Evolutionary conservation across 2,888 invertebrate genomes (phyloP).

Genomic region (Sinopyrophorus schimmeli): DNA sequence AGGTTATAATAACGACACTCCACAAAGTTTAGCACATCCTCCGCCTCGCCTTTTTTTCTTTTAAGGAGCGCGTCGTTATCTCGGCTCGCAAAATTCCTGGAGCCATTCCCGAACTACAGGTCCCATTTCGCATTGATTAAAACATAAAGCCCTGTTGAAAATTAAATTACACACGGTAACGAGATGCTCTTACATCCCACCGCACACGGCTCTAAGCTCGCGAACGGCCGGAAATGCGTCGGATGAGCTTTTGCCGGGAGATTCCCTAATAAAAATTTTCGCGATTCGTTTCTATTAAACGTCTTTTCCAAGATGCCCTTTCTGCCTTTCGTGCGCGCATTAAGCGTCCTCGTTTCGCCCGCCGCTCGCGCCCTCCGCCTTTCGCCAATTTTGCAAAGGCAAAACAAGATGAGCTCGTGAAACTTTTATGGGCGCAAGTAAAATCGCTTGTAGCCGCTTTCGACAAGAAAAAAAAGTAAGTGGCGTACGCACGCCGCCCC

Average conservation of each 20-base stretch:
- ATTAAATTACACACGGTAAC: conserved; percentile 45
- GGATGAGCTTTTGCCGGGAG: conserved; percentile 9
- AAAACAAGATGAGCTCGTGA: too few species aligned
- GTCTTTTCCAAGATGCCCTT: too few species aligned
- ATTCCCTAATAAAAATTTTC: conserved; percentile 12
- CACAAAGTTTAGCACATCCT: conserved; percentile 19
- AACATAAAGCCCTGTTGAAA: conserved; percentile 46
- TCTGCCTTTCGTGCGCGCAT: too few species aligned
- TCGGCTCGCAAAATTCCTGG: conserved; percentile 26
- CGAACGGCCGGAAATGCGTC: conserved; percentile 9
- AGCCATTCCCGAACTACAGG: conserved; percentile 31
- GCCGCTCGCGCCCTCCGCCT: too few species aligned
- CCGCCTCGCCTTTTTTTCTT: conserved; percentile 9
- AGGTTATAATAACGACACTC: conserved; percentile 22
- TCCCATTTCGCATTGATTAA: conserved; percentile 46
- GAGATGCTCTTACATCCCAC: conserved; percentile 35
- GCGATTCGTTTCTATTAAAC: too few species aligned
- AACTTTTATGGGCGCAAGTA: conserved; percentile 26
- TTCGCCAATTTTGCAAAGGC: too few species aligned
- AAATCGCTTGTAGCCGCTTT: conserved; percentile 24
- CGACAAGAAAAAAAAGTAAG: too few species aligned
- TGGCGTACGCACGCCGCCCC: conserved; percentile 5
- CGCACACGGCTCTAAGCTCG: conserved; percentile 24
- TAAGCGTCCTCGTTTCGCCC: too few species aligned
- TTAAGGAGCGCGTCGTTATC: conserved; percentile 9